Base-by-base conservation (phyloP, 2,888 invertebrate genomes). In the Harmothoe impar region DNA sequence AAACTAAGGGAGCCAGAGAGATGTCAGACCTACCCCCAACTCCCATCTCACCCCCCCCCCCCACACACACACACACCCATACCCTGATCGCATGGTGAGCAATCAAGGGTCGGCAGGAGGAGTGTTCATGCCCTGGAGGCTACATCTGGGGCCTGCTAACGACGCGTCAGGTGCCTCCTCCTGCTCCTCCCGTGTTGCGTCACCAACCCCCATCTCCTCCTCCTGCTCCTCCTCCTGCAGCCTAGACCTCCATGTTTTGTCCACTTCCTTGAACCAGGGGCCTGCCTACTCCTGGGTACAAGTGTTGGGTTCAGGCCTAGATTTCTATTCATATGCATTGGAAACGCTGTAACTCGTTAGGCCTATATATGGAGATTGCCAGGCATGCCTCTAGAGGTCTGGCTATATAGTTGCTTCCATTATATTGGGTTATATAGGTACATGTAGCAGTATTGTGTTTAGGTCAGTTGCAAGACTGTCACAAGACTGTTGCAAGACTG, bases 131-230 rank as follows among this genome's bases (percentile, higher is more conserved):
- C 77, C 77, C 77, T 77, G 77, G 77, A 77, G 25, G 25, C 77
- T 15, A 31, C 31, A 77, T 77, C 77, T 25, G 77, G 77, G 77
- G 77, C 5, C 31, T 77, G 77, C 77, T 25, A 62, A 62, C 62
- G 62, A 62, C 62, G 20, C 62, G 62, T 62, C 62, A 62, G 62
- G 62, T 62, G 20, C 62, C 20, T n/a, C 62, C 62, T 62, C 43
- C 43, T 43, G 5, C 43, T 43, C 10, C 43, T 43, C 43, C 43
- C 43, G 43, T 43, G 43, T 43, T 43, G 10, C 43, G 43, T 43
- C 43, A 43, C 43, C 43, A 10, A 43, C 43, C 43, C 43, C 43
- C 43, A 7, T 7, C 43, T 43, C 43, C 62, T 5, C 23, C 62
- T 5, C 62, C 23, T 12, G 10, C n/a, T n/a, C 5, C 62, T 5